Evolutionary conservation across 2,113 vertebrate species (phyloP).

Genomic region (Pseudonaja textilis): DNA sequence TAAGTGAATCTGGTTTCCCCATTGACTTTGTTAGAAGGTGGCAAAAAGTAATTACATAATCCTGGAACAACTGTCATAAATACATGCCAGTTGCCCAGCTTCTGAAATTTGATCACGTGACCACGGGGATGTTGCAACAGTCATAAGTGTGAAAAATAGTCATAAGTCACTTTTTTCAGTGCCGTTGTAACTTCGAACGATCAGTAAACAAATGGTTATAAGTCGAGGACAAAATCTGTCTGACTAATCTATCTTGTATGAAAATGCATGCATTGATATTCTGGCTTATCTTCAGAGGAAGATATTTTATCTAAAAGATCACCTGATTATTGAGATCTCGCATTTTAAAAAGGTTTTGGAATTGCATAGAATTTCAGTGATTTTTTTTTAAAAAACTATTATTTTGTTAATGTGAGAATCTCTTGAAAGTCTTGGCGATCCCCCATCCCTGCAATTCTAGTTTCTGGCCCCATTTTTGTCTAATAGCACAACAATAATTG

Average conservation of each 20-base stretch:
- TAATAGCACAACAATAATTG: not conserved
- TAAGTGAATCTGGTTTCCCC: not conserved
- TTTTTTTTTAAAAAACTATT: not conserved
- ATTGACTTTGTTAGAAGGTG: not conserved
- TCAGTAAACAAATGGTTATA: too few species aligned
- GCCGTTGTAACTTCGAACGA: too few species aligned
- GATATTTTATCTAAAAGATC: not conserved
- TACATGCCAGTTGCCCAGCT: not conserved
- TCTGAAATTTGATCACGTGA: not conserved
- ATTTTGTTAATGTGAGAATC: not conserved
- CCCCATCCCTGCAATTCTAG: not conserved
- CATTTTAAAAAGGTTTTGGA: not conserved
- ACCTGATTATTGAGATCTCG: not conserved
- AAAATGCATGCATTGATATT: not conserved
- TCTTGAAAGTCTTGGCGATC: not conserved
- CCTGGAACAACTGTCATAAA: not conserved
- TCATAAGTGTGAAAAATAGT: too few species aligned
- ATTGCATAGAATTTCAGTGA: not conserved
- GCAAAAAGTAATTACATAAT: not conserved
- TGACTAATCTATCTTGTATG: not conserved
- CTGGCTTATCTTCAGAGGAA: not conserved
- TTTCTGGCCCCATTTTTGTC: not conserved
- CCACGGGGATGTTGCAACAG: too few species aligned
- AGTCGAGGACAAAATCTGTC: not conserved
- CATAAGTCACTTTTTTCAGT: too few species aligned